Percentiles rank a stretch among this genome's conserved stretches.
Evolutionary conservation across 2,113 vertebrate genomes (phyloP).

Genomic region (Vulpes lagopus): DNA sequence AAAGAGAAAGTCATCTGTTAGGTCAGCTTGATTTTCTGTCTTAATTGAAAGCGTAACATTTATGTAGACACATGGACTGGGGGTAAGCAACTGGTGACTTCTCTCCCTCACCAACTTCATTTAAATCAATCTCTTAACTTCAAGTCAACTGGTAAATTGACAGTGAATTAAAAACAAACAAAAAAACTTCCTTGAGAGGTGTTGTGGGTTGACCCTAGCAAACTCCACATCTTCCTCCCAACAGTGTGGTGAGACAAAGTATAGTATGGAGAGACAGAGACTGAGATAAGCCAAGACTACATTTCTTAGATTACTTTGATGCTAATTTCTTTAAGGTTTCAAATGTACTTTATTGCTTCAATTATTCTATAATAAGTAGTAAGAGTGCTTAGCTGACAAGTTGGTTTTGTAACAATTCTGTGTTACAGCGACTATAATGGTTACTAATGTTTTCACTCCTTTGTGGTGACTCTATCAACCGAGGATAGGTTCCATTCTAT

Average conservation of each 20-base stretch:
- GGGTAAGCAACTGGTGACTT: not conserved
- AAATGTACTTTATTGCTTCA: conserved; percentile 85
- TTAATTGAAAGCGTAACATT: not conserved
- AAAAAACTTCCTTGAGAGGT: not conserved
- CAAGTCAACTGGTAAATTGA: not conserved
- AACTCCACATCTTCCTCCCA: not conserved
- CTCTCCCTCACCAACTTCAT: not conserved
- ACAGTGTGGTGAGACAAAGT: not conserved
- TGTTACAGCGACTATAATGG: not conserved
- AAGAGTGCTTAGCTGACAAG: conserved; percentile 23
- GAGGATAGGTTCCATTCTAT: conserved; percentile 93
- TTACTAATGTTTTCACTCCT: conserved; percentile 87
- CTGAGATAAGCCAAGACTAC: not conserved
- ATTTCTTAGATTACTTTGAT: conserved; percentile 12
- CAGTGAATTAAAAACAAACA: not conserved
- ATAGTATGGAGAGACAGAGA: not conserved
- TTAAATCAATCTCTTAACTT: not conserved
- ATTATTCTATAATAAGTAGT: conserved; percentile 72
- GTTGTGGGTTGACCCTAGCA: not conserved
- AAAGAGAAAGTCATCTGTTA: not conserved
- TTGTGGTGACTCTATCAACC: conserved; percentile 90
- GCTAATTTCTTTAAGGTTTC: conserved; percentile 7
- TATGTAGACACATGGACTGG: not conserved
- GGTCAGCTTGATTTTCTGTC: not conserved
- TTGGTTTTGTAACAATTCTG: conserved; percentile 63